Evolutionary conservation across 2,797 vertebrate species (phyloP).

Genomic region (Ctenosaura bakeri): DNA sequence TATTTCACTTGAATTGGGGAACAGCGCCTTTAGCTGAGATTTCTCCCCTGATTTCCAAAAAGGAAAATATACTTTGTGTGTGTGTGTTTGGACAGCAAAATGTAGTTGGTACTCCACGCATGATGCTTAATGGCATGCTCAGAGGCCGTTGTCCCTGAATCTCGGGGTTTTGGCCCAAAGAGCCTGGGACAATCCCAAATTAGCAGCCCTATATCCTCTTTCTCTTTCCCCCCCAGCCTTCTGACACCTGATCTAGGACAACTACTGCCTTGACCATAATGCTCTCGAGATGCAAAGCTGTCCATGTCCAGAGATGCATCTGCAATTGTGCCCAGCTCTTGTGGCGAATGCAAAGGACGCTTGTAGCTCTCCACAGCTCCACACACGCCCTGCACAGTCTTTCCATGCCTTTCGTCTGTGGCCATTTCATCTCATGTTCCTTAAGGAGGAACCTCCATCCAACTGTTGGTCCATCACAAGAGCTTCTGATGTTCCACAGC

Average conservation of each 20-base stretch:
- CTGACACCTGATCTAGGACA: no score
- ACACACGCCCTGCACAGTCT: accelerated
- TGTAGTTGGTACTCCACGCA: no score
- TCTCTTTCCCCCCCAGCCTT: no score
- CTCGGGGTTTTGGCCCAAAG: neutral
- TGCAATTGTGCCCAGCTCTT: neutral
- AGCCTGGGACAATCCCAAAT: no score
- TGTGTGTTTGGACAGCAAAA: no score
- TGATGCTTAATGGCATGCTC: no score
- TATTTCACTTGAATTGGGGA: neutral
- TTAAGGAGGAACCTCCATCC: neutral
- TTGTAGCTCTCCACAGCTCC: neutral
- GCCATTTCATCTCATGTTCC: neutral
- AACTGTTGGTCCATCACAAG: neutral
- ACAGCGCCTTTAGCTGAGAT: no score
- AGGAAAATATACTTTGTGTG: no score
- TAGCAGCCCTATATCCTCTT: neutral
- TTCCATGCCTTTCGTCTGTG: neutral
- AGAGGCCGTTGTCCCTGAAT: no score
- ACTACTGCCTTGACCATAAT: neutral
- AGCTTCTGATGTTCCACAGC: no score
- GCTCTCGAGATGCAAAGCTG: neutral
- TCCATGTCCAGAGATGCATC: neutral
- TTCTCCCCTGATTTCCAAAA: no score
- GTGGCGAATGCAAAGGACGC: neutral